Evolutionary conservation across 2,888 invertebrate genomes (phyloP), one percentile per base, ranked within the genome.

Genomic region (Harpalus rubripes): DNA sequence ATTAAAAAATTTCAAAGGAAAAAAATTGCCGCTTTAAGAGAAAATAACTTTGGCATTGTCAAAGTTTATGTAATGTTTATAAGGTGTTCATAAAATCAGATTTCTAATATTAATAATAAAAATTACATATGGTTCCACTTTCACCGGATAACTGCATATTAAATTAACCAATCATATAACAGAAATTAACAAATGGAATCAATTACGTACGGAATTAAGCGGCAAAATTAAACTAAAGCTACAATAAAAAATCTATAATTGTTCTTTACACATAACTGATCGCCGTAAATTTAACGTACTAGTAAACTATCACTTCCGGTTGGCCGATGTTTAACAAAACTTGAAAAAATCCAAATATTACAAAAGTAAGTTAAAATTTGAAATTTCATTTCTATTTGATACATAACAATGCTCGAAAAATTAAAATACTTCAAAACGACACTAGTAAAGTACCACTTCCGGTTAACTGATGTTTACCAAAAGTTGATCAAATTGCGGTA

Each of bases 21-120:
- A 44, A 44, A 44, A 44, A 5, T 44, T 44, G 44, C 10, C 44
- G 44, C 44, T 44, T 44, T 10, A 10, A 44, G 44, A 44, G 44
- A 44, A 44, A 44, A 44, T 44, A 44, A 44, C 44, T 44, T 44
- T 44, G 44, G 44, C n/a, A n/a, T n/a, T n/a, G n/a, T n/a, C n/a
- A n/a, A n/a, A n/a, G n/a, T 10, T 44, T 44, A 44, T 10, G 44
- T 44, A 44, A 44, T 5, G 44, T 44, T 44, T 10, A 44, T 44
- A 22, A 22, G 10, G 44, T 44, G 44, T 44, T 44, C 44, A 44
- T 44, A 44, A 44, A 44, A 44, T 44, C 44, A 44, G 10, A 44
- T 44, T 44, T 44, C 10, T 44, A 44, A 44, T 44, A 44, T 44
- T 44, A 44, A 44, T 44, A 44, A 44, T 44, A 44, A 44, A 44